A percentile compares a stretch with the other conserved stretches of the same genome.
These are phyloP conservation scores for Trachemys scripta DNA, from an alignment of 2,113 vertebrate genomes.

Conservation along the genomic window DNA sequence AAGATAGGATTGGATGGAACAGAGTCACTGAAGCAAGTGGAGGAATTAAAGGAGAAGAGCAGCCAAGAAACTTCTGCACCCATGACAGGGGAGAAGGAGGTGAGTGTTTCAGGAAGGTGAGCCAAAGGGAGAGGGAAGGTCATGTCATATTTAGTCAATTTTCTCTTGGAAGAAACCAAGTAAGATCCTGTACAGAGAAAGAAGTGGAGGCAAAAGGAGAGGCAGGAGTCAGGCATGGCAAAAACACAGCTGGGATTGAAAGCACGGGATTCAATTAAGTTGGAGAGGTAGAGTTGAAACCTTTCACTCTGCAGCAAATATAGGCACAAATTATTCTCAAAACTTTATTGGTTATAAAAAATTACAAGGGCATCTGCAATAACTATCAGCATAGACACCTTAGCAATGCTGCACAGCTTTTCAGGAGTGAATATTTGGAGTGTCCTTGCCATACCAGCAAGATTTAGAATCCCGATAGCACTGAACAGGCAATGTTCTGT, in stretches of 20 bases:
- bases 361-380: not conserved
- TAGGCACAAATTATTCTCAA: not conserved
- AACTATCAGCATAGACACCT: not conserved
- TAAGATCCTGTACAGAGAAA: not conserved
- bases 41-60: not conserved
- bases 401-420: not conserved
- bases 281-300: accelerated
- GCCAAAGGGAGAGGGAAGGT: too few relatives aligned
- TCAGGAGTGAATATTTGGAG: not conserved
- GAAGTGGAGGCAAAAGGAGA: not conserved
- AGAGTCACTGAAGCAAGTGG: not conserved
- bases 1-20: not conserved
- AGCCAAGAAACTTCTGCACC: not conserved
- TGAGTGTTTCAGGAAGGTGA: not conserved
- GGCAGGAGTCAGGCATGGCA: not conserved
- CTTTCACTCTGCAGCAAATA: not conserved
- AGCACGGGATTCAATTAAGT: not conserved
- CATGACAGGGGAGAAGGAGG: not conserved
- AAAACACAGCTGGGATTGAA: not conserved
- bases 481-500: not conserved
- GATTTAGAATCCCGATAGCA: accelerated
- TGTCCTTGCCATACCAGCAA: not conserved
- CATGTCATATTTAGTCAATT: not conserved
- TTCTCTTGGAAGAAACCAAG: not conserved
- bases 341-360: not conserved